Evolutionary conservation across 2,797 vertebrate genomes (phyloP).

Genomic region (Oryzias dopingdopingensis): DNA sequence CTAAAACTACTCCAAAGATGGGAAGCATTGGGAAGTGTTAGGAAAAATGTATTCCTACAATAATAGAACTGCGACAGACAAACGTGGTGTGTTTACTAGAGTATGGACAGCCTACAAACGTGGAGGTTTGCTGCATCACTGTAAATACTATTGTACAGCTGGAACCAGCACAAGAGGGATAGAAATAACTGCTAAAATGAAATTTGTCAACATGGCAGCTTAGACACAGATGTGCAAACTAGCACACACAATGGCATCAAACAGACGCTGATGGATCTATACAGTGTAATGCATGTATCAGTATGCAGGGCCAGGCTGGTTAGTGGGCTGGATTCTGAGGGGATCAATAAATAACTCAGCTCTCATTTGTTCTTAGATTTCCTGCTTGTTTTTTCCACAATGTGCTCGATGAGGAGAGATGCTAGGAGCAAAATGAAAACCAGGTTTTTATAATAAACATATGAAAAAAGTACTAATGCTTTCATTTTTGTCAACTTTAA

Average conservation of each 20-base stretch:
- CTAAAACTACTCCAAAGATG: slow-evolving; percentile 9
- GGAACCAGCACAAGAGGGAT: slow-evolving; percentile 8
- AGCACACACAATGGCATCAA: slow-evolving; percentile 53
- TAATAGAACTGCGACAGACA: too few relatives aligned
- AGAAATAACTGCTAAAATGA: slow-evolving; percentile 9
- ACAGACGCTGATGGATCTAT: slow-evolving; percentile 59
- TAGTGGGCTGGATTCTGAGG: slow-evolving; percentile 47
- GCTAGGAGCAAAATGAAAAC: too few relatives aligned
- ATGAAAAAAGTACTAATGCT: too few relatives aligned
- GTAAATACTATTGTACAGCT: too few relatives aligned
- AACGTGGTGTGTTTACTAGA: too few relatives aligned
- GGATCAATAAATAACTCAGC: slow-evolving; percentile 66
- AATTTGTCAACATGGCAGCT: slow-evolving; percentile 18
- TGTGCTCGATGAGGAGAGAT: not conserved
- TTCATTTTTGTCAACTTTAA: too few relatives aligned
- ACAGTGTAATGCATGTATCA: slow-evolving; percentile 70
- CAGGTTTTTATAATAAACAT: too few relatives aligned
- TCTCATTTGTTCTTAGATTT: slow-evolving; percentile 30
- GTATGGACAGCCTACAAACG: too few relatives aligned
- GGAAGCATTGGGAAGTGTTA: not conserved
- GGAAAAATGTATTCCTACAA: too few relatives aligned
- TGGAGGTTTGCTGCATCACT: too few relatives aligned
- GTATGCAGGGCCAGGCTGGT: slow-evolving; percentile 61
- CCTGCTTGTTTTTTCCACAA: slow-evolving; percentile 1
- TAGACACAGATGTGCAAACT: slow-evolving; percentile 23